A percentile compares a stretch with the other conserved stretches of the same genome.
Evolutionary conservation across 2,888 invertebrate species (phyloP).

Genomic region (Deroplatys truncata): DNA sequence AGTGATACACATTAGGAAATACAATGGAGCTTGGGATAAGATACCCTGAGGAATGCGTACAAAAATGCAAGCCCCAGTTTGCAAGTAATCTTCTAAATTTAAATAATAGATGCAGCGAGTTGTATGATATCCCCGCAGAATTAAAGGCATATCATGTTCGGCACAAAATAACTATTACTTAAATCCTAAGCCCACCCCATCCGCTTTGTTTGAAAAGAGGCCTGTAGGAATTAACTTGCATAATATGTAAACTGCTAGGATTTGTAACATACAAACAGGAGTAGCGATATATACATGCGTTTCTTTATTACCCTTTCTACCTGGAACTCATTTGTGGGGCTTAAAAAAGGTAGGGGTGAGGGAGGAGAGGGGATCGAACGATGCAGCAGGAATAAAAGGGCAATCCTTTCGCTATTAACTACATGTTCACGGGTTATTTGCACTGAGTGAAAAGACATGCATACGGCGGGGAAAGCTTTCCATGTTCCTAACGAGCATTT

Average conservation of each 20-base stretch:
- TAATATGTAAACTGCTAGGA: conserved; percentile 5
- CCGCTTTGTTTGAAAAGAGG: conserved; percentile 8
- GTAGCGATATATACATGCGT: not conserved
- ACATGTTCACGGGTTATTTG: not conserved
- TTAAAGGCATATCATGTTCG: not conserved
- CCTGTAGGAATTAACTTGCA: conserved; percentile 8
- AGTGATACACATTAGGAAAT: not conserved
- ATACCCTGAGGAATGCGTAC: not conserved
- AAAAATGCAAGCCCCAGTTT: not conserved
- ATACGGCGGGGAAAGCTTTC: not conserved
- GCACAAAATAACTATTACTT: not conserved
- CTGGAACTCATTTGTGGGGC: conserved; percentile 15
- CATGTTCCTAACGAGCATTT: not conserved
- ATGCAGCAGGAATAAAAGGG: not conserved
- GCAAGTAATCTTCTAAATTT: not conserved
- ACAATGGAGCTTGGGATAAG: not conserved
- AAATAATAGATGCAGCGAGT: not conserved
- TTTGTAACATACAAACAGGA: conserved; percentile 14
- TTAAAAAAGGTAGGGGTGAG: not conserved
- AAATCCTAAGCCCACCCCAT: not conserved
- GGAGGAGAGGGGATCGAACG: not conserved
- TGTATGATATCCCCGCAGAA: not conserved
- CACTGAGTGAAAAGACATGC: not conserved
- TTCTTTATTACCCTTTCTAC: conserved; percentile 10
- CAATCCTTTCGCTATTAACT: not conserved